Percentiles rank a stretch among this genome's conserved stretches.
Conservation (phyloP, 2,797 vertebrate species). For the Serranus cabrilla region DNA sequence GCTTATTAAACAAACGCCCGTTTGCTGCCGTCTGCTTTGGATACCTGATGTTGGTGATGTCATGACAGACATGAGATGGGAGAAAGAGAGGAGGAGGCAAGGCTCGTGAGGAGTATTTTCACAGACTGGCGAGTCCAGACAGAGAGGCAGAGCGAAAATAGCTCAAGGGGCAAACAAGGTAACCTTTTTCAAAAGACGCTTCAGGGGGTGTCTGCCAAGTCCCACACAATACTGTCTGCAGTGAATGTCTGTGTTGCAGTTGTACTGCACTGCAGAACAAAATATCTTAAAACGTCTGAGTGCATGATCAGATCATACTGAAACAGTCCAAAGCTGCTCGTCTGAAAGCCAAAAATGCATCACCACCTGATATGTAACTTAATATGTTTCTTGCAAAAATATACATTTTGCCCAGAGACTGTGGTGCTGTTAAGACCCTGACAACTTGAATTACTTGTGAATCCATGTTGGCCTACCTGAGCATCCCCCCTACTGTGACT, state of each 20-base stretch:
- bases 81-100: conserved; percentile 64
- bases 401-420: conserved; percentile 30
- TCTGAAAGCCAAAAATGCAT: conserved; percentile 52
- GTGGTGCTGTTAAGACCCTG: conserved; percentile 3
- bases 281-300: conserved; percentile 69
- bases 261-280: conserved; percentile 70
- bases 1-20: conserved; percentile 77
- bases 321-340: conserved; percentile 38
- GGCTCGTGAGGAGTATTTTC: conserved; percentile 81
- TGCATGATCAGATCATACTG: conserved; percentile 57
- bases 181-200: conserved; percentile 83
- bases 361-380: conserved; percentile 33
- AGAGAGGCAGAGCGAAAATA: conserved; percentile 81
- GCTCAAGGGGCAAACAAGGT: conserved; percentile 85
- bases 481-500: background rate
- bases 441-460: conserved; percentile 10
- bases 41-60: conserved; percentile 82
- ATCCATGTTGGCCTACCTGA: conserved; percentile 1
- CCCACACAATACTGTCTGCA: conserved; percentile 86
- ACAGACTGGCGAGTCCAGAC: conserved; percentile 83
- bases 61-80: conserved; percentile 74
- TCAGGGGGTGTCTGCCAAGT: conserved; percentile 84
- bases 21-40: conserved; percentile 86
- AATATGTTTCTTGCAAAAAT: conserved; percentile 31
- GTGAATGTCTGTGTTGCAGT: conserved; percentile 74